A percentile compares a stretch with the other conserved stretches of the same genome.
Evolutionary conservation across 2,888 invertebrate species (phyloP).

Genomic region (Tetheella fluctuosa): DNA sequence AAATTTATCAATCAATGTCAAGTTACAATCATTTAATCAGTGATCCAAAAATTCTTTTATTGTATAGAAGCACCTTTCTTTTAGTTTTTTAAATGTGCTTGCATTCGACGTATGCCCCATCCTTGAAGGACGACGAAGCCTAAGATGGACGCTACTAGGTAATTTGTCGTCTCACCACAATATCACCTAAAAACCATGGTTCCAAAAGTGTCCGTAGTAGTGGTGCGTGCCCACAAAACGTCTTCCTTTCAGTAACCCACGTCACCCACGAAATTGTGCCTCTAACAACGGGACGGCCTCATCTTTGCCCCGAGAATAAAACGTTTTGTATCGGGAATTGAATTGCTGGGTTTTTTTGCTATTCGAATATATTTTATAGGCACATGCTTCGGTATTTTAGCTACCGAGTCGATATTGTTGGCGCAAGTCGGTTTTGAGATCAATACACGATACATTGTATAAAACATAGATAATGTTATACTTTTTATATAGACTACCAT

Average conservation of each 20-base stretch:
- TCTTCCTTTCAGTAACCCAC: slow-evolving; percentile 52
- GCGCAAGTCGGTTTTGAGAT: slow-evolving; percentile 4
- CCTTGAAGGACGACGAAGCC: no score
- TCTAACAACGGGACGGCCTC: slow-evolving; percentile 57
- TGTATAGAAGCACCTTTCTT: no score
- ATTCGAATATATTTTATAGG: slow-evolving; percentile 30
- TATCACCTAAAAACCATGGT: neutral
- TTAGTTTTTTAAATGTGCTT: no score
- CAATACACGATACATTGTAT: no score
- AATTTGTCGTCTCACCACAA: neutral
- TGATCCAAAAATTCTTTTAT: no score
- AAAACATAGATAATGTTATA: no score
- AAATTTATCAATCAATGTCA: no score
- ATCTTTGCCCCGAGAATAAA: slow-evolving; percentile 67
- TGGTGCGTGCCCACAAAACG: neutral
- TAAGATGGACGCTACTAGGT: no score
- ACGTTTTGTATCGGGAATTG: slow-evolving; percentile 76
- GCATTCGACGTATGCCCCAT: no score
- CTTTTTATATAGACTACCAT: no score
- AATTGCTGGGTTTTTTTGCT: slow-evolving; percentile 54
- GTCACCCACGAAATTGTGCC: slow-evolving; percentile 65
- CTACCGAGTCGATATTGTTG: slow-evolving; percentile 20
- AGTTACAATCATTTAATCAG: no score
- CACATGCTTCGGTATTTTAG: slow-evolving; percentile 17
- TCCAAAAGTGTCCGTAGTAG: neutral